These are phyloP conservation scores for Zaprionus africanus DNA, from an alignment of 1,140 invertebrate genomes.

Conservation along the genomic window DNA sequence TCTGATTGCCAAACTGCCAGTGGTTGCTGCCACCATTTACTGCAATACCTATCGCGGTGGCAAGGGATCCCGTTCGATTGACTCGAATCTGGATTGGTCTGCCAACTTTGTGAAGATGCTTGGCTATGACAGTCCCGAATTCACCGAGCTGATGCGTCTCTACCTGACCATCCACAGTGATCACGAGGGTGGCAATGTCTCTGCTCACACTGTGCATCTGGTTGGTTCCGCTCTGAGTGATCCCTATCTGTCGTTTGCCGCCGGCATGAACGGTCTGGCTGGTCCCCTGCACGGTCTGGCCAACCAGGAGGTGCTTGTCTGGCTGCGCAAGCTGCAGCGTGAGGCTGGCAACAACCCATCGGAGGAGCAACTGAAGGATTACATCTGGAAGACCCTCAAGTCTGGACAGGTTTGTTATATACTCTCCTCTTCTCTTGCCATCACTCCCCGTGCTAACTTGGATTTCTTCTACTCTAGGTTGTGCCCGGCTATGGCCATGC, in stretches of 20 bases:
- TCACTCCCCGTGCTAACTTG: background rate
- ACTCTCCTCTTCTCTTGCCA: background rate
- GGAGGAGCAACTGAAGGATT: slow-evolving; percentile 95
- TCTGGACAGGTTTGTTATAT: slow-evolving; percentile 87
- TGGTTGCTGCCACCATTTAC: slow-evolving; percentile 97
- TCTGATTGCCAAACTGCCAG: slow-evolving; percentile 97
- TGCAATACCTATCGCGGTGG: slow-evolving; percentile 95
- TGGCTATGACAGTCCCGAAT: slow-evolving; percentile 94
- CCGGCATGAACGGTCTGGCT: slow-evolving; percentile 97
- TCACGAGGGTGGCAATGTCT: slow-evolving; percentile 98
- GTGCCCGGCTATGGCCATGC: slow-evolving; percentile 99
- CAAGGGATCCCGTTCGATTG: slow-evolving; percentile 94
- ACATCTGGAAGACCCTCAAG: slow-evolving; percentile 97
- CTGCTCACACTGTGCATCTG: slow-evolving; percentile 96
- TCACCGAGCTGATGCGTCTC: slow-evolving; percentile 96
- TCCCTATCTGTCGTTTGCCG: slow-evolving; percentile 97
- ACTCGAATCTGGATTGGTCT: slow-evolving; percentile 96
- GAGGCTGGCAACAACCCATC: slow-evolving; percentile 92
- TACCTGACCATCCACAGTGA: slow-evolving; percentile 98
- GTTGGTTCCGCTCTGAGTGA: slow-evolving; percentile 98
- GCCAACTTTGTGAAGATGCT: slow-evolving; percentile 97
- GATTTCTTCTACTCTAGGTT: slow-evolving; percentile 86
- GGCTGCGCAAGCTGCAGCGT: slow-evolving; percentile 92
- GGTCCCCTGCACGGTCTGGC: slow-evolving; percentile 98
- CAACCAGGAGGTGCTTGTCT: slow-evolving; percentile 96